Base-by-base conservation (phyloP, 2,797 vertebrate genomes). In the Acanthornis magna region DNA sequence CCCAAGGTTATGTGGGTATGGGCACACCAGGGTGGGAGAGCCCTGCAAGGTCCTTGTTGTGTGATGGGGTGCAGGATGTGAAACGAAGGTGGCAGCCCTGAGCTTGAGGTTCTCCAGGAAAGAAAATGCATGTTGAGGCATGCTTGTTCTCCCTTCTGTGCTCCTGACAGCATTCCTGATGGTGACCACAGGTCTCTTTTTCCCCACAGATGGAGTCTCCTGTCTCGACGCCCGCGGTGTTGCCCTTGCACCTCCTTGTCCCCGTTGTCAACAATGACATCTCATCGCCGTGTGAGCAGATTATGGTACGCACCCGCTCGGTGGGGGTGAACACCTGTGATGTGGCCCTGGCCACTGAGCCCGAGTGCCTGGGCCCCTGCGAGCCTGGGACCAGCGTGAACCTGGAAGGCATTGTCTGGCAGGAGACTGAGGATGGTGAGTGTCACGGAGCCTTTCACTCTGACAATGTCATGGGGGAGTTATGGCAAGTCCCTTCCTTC, bases 381-480 rank as follows among this genome's bases (percentile, higher is more conserved):
- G 99, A 99, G 96, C 99, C 99, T 0, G 99, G 99, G 20, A 99
- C 99, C 96, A 99, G 99, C 7, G 99, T 99, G 92, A 99, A 99
- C 96, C 98, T 99, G 23, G 99, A 99, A 96, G 99, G 99, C 97
- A 99, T 99, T 3, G 99, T 99, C 87, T 99, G 99, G 99, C 99
- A 99, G 95, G 99, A 99, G 97, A 99, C 99, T 0, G 99, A 99
- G 96, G 99, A 99, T 0, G 99, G 99, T 99, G 97, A 99, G 99
- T 97, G 74, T 43, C 78, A 8, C 55, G 25, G 66, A 75, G 68
- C 76, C 72, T 26, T 81, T 40, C 19, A 8, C 62, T 88, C 78
- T 30, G 34, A 4, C 34, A 13, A 2, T 1, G 5, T 57, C 13
- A 4, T 6, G 10, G n/a, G 25, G 50, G 53, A 36, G 30, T 77